A percentile compares a stretch with the other conserved stretches of the same genome.
These are phyloP conservation scores for Ornithoptera priamus DNA, from an alignment of 2,888 invertebrate genomes.

Conservation along the genomic window DNA sequence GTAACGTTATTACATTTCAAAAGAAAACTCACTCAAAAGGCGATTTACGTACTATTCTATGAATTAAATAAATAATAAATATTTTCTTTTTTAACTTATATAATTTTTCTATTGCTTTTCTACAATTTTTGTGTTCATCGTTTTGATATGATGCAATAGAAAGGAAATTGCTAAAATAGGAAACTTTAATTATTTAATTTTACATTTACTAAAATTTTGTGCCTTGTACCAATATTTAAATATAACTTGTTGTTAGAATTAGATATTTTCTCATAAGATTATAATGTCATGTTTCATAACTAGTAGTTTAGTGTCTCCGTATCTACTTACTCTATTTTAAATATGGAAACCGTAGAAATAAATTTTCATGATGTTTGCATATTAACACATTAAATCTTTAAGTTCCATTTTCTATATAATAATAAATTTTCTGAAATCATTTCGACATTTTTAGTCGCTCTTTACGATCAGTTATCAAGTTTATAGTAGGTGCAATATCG, in stretches of 20 bases:
- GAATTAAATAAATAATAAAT: background rate
- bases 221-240: too few relatives aligned
- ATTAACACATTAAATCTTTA: too few relatives aligned
- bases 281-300: background rate
- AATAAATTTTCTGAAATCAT: too few relatives aligned
- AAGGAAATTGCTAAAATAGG: too few relatives aligned
- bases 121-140: background rate
- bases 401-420: too few relatives aligned
- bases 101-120: background rate
- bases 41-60: background rate
- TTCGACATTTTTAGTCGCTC: background rate
- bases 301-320: background rate
- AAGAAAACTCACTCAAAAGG: background rate
- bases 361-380: too few relatives aligned
- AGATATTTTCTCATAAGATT: background rate
- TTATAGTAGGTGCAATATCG: conserved; percentile 15
- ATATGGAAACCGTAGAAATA: background rate
- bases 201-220: too few relatives aligned
- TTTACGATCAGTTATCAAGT: conserved; percentile 5
- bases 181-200: too few relatives aligned
- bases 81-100: background rate
- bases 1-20: background rate
- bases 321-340: background rate
- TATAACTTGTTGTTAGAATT: background rate
- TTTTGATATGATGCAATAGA: too few relatives aligned